A percentile compares a stretch with the other conserved stretches of the same genome.
phyloP scores from a whole-genome alignment of 2,888 invertebrate species.

The Agriopis aurantiaria region DNA sequence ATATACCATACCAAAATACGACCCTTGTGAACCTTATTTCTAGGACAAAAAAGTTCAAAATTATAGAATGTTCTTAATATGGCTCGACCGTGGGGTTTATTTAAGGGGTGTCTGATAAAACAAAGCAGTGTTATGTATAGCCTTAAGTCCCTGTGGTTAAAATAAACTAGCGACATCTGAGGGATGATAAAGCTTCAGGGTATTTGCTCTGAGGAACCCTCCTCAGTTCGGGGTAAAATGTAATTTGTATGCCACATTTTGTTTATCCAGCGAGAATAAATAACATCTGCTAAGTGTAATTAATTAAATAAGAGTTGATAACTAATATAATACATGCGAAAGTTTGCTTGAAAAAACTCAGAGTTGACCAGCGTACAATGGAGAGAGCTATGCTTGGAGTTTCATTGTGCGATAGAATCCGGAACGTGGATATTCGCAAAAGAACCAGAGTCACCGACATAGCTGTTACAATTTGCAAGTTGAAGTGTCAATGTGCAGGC shows the following conservation, averaged over 20 bases:
- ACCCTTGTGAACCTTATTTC: conserved; percentile 34
- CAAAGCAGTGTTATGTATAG: conserved; percentile 54
- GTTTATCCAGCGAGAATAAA: conserved; percentile 6
- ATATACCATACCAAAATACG: conserved; percentile 35
- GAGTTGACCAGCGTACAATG: too few species aligned
- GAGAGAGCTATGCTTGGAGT: too few species aligned
- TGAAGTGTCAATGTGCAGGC: too few species aligned
- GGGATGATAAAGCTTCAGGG: conserved; percentile 38
- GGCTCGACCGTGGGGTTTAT: conserved; percentile 31
- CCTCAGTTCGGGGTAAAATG: too few species aligned
- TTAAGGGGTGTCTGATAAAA: conserved; percentile 61
- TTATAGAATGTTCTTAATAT: conserved; percentile 6
- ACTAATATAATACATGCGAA: neutral
- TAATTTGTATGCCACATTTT: conserved; percentile 9
- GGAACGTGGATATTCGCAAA: too few species aligned
- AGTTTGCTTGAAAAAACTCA: too few species aligned
- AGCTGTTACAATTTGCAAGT: too few species aligned
- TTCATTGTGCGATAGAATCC: too few species aligned
- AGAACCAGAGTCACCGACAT: too few species aligned
- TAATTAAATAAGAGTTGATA: neutral
- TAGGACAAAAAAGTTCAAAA: conserved; percentile 6
- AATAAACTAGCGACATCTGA: conserved; percentile 39
- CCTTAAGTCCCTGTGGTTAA: conserved; percentile 38
- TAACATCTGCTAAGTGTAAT: conserved; percentile 9
- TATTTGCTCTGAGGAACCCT: conserved; percentile 9